Percentiles rank a stretch among this genome's conserved stretches.
These are phyloP conservation scores for Dastarcus helophoroides DNA, from an alignment of 2,888 invertebrate species.

Conservation along the genomic window DNA sequence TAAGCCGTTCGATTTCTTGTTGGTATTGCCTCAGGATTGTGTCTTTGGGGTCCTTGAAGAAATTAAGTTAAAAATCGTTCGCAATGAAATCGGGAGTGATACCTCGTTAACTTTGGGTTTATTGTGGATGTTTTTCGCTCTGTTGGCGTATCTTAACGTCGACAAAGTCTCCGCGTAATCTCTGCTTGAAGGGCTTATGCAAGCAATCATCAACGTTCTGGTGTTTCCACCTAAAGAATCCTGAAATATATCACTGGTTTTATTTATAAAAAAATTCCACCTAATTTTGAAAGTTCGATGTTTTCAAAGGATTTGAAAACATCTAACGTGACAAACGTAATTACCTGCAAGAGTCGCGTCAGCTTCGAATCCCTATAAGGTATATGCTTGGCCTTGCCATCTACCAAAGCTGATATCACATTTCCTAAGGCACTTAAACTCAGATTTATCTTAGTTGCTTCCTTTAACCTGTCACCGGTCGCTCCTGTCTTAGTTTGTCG, in stretches of 20 bases:
- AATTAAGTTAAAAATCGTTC: conserved; percentile 1
- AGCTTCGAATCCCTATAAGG: conserved; percentile 80
- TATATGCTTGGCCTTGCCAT: conserved; percentile 68
- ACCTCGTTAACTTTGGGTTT: conserved; percentile 71
- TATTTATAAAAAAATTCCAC: conserved; percentile 1
- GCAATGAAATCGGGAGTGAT: conserved; percentile 9
- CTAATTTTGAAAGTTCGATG: neutral
- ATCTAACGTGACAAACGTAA: conserved; percentile 6
- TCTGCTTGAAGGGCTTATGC: conserved; percentile 69
- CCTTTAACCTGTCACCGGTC: conserved; percentile 71
- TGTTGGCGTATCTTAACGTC: conserved; percentile 70
- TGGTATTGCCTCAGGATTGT: conserved; percentile 75
- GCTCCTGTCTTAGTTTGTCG: conserved; percentile 77
- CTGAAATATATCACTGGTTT: conserved; percentile 27
- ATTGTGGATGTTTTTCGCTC: conserved; percentile 80
- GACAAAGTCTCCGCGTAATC: conserved; percentile 78
- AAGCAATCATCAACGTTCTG: conserved; percentile 80
- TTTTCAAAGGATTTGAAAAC: no score
- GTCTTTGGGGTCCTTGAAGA: conserved; percentile 65
- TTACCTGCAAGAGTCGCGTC: conserved; percentile 61
- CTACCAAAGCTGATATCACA: conserved; percentile 78
- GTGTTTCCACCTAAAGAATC: conserved; percentile 81
- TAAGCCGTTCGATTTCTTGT: conserved; percentile 66
- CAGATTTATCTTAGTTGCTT: conserved; percentile 82
- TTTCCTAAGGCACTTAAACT: conserved; percentile 80